Evolutionary conservation across 2,888 invertebrate species (phyloP).

Genomic region (Ochropleura plecta): DNA sequence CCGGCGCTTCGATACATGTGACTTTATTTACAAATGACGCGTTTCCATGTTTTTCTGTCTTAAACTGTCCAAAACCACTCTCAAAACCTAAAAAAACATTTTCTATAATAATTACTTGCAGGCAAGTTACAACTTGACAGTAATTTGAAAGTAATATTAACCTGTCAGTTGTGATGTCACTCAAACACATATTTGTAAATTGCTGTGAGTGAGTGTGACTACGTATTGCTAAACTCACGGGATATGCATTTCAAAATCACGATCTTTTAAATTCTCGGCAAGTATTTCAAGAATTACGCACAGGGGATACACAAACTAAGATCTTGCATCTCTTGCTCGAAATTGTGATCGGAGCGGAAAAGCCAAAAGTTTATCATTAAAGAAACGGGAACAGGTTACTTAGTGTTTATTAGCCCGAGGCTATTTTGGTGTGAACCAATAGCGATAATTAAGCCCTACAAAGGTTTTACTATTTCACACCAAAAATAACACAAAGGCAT

Average conservation of each 20-base stretch:
- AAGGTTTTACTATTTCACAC: slow-evolving; percentile 76
- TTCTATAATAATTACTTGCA: slow-evolving; percentile 10
- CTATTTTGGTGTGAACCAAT: slow-evolving; percentile 70
- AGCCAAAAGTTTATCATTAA: slow-evolving; percentile 67
- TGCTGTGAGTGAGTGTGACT: slow-evolving; percentile 9
- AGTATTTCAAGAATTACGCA: slow-evolving; percentile 10
- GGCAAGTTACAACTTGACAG: slow-evolving; percentile 26
- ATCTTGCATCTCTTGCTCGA: not conserved
- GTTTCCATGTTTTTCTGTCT: slow-evolving; percentile 20
- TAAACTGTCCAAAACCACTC: slow-evolving; percentile 9
- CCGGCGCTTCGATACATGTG: slow-evolving; percentile 18
- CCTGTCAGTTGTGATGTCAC: slow-evolving; percentile 34
- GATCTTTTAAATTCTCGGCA: not conserved
- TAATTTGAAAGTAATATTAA: slow-evolving; percentile 30
- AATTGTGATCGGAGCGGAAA: slow-evolving; percentile 38
- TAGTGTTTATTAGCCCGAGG: slow-evolving; percentile 67
- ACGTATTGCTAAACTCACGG: slow-evolving; percentile 26
- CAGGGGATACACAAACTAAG: slow-evolving; percentile 4
- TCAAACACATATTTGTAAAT: slow-evolving; percentile 39
- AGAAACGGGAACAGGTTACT: slow-evolving; percentile 72
- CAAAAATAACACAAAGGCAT: slow-evolving; percentile 57
- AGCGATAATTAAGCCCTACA: slow-evolving; percentile 76
- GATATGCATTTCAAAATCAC: slow-evolving; percentile 15
- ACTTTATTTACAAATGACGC: slow-evolving; percentile 43
- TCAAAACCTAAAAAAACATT: not conserved